Evolutionary conservation across 2,888 invertebrate genomes (phyloP), one percentile per base, ranked within the genome.

Genomic region (Drosophila anomelani): DNA sequence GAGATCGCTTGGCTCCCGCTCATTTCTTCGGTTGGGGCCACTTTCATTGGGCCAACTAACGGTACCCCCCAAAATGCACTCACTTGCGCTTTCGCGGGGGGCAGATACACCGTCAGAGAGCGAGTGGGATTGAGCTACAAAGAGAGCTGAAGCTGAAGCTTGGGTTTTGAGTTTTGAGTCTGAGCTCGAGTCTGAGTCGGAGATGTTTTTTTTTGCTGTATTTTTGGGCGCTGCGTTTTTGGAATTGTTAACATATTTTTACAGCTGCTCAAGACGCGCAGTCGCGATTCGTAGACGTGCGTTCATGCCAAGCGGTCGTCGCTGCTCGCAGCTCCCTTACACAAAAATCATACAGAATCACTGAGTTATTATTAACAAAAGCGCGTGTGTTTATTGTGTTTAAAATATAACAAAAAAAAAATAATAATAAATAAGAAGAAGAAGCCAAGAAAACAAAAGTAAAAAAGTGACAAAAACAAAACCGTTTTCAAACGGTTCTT

Each of bases 221-320:
- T 63, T 67, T 84, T 88, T 68, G 73, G 71, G 75, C 77, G 81
- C 80, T 90, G 90, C 89, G 85, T 90, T 84, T 85, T 84, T 82
- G 73, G 88, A 88, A 84, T 90, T 81, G 88, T 89, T 90, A 80
- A 80, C 85, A 86, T 91, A 90, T 91, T 91, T 90, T 90, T 90
- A 91, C 81, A 88, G 88, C 79, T 85, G 90, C 69, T 85, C 81
- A 86, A 81, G 91, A 88, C 89, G 91, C 91, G 89, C 90, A 90
- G 86, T 85, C 91, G 90, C 90, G 91, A 91, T 91, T 91, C 90
- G 86, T 88, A 81, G 80, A 79, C 83, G 91, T 86, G 89, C 90
- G 80, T 89, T 90, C 91, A 80, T 79, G 77, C 81, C 83, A 86
- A 84, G 80, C 90, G 89, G 91, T 90, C 81, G 88, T 80, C 80